Percentiles rank a stretch among this genome's conserved stretches.
Evolutionary conservation across 2,113 vertebrate species (phyloP).

Genomic region (Podiceps cristatus): DNA sequence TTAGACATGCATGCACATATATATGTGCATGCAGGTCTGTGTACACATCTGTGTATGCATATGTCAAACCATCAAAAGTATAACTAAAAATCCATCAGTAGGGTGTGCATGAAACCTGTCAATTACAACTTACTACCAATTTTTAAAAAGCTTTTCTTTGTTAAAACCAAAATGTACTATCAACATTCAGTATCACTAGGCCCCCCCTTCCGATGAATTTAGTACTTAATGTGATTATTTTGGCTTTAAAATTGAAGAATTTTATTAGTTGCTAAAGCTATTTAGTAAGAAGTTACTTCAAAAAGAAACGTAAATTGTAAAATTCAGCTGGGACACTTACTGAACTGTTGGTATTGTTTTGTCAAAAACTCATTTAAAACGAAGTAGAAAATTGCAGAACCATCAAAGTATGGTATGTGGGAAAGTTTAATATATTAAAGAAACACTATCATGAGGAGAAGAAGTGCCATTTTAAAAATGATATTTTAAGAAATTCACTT

Average conservation of each 20-base stretch:
- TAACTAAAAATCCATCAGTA: neutral
- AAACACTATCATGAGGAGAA: conserved; percentile 51
- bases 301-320: conserved; percentile 42
- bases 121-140: neutral
- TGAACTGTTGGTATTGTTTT: conserved; percentile 54
- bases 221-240: conserved; percentile 26
- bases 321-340: conserved; percentile 44
- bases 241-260: conserved; percentile 50
- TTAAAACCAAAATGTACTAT: neutral
- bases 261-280: conserved; percentile 50
- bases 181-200: neutral
- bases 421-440: conserved; percentile 66
- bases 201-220: neutral
- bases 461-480: conserved; percentile 38
- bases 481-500: conserved; percentile 71
- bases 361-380: conserved; percentile 63
- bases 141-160: neutral
- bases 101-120: neutral
- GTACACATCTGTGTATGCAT: neutral
- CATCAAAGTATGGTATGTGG: conserved; percentile 25
- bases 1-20: neutral
- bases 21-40: neutral
- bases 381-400: conserved; percentile 49
- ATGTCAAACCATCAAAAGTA: neutral
- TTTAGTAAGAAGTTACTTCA: conserved; percentile 34